Base-by-base conservation (phyloP, 2,113 vertebrate genomes). In the Chamaetylas fuelleborni region DNA sequence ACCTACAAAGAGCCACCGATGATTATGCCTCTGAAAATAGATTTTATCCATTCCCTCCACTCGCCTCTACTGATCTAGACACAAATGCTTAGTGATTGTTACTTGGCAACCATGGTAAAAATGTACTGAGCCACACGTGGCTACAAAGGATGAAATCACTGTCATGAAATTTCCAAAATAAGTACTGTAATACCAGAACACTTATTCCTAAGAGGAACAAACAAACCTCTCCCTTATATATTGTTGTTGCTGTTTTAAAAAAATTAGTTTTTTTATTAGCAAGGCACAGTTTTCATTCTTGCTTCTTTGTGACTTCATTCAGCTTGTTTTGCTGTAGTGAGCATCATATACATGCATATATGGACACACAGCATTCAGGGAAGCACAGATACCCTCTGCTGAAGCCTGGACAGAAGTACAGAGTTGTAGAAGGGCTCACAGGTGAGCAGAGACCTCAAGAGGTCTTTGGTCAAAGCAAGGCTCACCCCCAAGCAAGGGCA, bases 101-200 rank as follows among this genome's bases (percentile, higher is more conserved):
- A 97, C 95, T 93, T 97, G 94, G 95, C 94, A 97, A 97, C 94
- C 88, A 85, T 4, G 90, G 94, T 91, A 97, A 96, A 97, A 97
- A 96, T 81, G 93, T 96, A 72, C 87, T 14, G 73, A 95, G 94
- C 93, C 92, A 96, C 93, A 96, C 91, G 92, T 96, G 93, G 92
- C 92, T 94, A 94, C 69, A 88, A 86, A 95, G 53, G 76, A 96
- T 96, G 95, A 95, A 96, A 96, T 94, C 83, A 95, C 83, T 81
- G 79, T 95, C 85, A 95, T 80, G 91, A 96, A 93, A 95, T 94
- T 94, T 92, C 90, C 85, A 90, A 96, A 94, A 92, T 91, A 96
- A 93, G 85, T 78, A 56, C 86, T 77, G 66, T 56, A 88, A 93
- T 62, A 77, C 43, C 76, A 96, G 85, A 90, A 77, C 66, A 83